Percentiles rank a stretch among this genome's conserved stretches.
phyloP scores from a whole-genome alignment of 2,797 vertebrate genomes.

The Molossus molossus region DNA sequence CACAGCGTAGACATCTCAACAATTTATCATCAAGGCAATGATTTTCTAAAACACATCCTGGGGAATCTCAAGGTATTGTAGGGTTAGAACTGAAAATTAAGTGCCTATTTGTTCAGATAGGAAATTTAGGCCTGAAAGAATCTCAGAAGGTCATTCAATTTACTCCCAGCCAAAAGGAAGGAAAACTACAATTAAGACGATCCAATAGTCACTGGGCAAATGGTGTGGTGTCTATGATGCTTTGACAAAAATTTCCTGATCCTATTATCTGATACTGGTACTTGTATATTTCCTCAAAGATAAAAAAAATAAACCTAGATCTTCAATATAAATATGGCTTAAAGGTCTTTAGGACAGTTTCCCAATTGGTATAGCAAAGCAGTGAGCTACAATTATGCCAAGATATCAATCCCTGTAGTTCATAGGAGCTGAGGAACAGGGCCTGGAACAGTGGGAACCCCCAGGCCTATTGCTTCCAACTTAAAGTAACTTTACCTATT shows the following conservation, averaged over 20 bases:
- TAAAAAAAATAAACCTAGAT: constrained; percentile 62
- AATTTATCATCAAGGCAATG: constrained; percentile 41
- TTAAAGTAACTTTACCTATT: constrained; percentile 5
- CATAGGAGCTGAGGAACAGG: neutral
- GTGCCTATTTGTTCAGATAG: constrained; percentile 36
- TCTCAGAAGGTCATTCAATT: constrained; percentile 55
- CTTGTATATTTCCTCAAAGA: constrained; percentile 55
- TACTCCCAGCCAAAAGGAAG: neutral
- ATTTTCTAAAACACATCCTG: constrained; percentile 54
- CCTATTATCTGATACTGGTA: constrained; percentile 22
- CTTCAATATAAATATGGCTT: constrained; percentile 39
- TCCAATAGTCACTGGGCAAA: neutral
- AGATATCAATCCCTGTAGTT: constrained; percentile 3
- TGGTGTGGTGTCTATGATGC: neutral
- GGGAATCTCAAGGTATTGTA: neutral
- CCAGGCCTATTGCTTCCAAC: neutral
- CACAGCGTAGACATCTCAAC: neutral
- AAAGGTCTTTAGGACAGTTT: neutral
- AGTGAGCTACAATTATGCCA: neutral
- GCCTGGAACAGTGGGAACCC: neutral
- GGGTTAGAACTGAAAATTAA: constrained; percentile 53
- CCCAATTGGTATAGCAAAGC: neutral
- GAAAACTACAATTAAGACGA: constrained; percentile 46
- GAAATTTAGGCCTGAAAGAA: constrained; percentile 46
- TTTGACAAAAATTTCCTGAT: constrained; percentile 16